Percentiles rank a stretch among this genome's conserved stretches.
phyloP scores from a whole-genome alignment of 2,113 vertebrate species.

The Leuciscus idus region DNA sequence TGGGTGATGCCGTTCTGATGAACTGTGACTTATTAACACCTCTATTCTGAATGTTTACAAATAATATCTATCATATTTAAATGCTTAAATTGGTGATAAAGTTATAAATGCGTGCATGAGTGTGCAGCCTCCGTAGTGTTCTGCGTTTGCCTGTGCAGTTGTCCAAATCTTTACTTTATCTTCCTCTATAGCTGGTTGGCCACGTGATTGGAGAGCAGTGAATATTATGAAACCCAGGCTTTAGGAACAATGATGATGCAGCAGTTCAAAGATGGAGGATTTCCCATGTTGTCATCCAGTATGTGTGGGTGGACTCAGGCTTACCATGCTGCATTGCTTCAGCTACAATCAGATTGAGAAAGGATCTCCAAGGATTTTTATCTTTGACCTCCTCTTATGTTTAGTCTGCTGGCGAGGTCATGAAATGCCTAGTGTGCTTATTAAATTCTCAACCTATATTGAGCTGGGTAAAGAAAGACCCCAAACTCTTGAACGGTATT shows the following conservation, averaged over 20 bases:
- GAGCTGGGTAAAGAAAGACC: constrained; percentile 3
- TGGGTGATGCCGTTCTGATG: background rate
- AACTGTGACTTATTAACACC: constrained; percentile 5
- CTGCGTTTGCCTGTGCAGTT: background rate
- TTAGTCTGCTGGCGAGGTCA: background rate
- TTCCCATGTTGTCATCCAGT: constrained; percentile 46
- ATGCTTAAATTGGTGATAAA: background rate
- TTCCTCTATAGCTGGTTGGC: background rate
- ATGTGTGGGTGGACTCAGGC: constrained; percentile 40
- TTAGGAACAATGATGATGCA: constrained; percentile 16
- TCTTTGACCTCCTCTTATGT: background rate
- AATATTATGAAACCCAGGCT: background rate
- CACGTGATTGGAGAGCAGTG: background rate
- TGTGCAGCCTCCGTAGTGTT: background rate
- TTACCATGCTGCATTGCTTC: constrained; percentile 27
- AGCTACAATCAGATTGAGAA: background rate
- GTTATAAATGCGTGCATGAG: background rate
- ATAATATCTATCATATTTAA: background rate
- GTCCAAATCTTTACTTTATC: background rate
- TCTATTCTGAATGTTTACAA: background rate
- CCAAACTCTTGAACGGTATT: background rate
- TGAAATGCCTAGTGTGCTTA: background rate
- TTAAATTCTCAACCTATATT: background rate
- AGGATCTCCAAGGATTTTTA: background rate
- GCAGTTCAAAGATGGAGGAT: constrained; percentile 45